Base-by-base conservation (phyloP, 2,113 vertebrate species). In the human region DNA sequence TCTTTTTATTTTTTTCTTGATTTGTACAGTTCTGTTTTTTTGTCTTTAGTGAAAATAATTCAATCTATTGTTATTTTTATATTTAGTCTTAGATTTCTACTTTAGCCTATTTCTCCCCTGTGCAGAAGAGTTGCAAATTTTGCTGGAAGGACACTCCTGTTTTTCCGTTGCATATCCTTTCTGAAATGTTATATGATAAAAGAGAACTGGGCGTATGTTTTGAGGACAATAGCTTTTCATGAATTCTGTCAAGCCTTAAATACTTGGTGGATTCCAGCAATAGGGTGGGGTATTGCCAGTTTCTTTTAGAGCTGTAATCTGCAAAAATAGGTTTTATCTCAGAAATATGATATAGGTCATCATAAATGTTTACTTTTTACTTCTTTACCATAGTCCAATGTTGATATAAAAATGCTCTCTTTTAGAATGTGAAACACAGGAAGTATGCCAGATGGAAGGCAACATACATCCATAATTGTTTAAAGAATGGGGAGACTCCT, bases 371-470 rank as follows among this genome's bases (percentile, higher is more conserved):
- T 94, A 23, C 64, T 81, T 61, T 86, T 94, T n/a, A 79, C 61
- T 83, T 72, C 32, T 89, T 83, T 91, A 61, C 45, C 43, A 7
- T 25, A 43, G 3, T 80, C 40, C 89, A 80, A 92, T 79, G 59
- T 20, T 93, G 20, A 82, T 38, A 66, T 70, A 85, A 93, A 87
- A 86, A 96, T 98, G 27, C 4, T 30, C 92, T 94, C 72, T 97
- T 96, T 27, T 95, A 99, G 99, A 99, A 99, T 48, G 84, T 99
- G 96, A 99, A 99, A 97, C 99, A 99, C 98, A 99, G 99, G 98
- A 99, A 99, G 98, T 99, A 99, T 0, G 99, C 99, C 59, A 99
- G 99, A 91, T 99, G 99, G 99, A 99, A 99, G 99, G 99, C 99
- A 92, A 99, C 99, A 0, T 99, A 99, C 98, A 99, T 99, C 98